These are phyloP conservation scores for Halcyon senegalensis DNA, from an alignment of 2,113 vertebrate genomes.

Conservation along the genomic window DNA sequence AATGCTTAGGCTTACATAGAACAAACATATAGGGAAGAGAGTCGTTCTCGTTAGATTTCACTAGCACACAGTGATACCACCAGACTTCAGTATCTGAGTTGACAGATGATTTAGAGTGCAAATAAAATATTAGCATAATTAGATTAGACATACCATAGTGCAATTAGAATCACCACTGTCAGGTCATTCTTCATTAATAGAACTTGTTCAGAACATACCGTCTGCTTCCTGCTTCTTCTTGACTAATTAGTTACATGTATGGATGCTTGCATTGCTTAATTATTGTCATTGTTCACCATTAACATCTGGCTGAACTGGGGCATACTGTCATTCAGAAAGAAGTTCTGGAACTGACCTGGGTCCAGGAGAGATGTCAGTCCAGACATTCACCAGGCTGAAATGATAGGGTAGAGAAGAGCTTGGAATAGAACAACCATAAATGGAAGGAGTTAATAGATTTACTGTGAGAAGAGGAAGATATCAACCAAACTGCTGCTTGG, in stretches of 20 bases:
- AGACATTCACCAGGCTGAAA: background rate
- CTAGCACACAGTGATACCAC: background rate
- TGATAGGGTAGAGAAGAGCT: background rate
- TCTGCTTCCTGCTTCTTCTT: slow-evolving; percentile 15
- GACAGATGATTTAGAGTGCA: slow-evolving; percentile 52
- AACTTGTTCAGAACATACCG: slow-evolving; percentile 18
- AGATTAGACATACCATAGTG: slow-evolving; percentile 35
- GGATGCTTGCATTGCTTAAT: slow-evolving; percentile 26
- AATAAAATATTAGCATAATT: slow-evolving; percentile 59
- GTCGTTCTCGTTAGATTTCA: slow-evolving; percentile 19
- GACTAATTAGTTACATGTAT: background rate
- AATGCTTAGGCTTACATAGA: background rate
- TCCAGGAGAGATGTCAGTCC: background rate
- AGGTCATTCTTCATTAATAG: slow-evolving; percentile 52
- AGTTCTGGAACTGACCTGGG: background rate
- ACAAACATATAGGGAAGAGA: background rate
- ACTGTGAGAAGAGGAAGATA: background rate
- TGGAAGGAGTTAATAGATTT: background rate
- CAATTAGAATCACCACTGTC: slow-evolving; percentile 33
- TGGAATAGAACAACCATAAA: background rate
- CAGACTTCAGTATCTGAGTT: slow-evolving; percentile 15
- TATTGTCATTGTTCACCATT: slow-evolving; percentile 12
- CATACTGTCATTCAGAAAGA: background rate
- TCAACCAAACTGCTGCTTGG: background rate
- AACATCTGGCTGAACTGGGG: background rate